Evolutionary conservation across 2,797 vertebrate species (phyloP), one percentile per base, ranked within the genome.

Genomic region (Malacoctenus gilli): DNA sequence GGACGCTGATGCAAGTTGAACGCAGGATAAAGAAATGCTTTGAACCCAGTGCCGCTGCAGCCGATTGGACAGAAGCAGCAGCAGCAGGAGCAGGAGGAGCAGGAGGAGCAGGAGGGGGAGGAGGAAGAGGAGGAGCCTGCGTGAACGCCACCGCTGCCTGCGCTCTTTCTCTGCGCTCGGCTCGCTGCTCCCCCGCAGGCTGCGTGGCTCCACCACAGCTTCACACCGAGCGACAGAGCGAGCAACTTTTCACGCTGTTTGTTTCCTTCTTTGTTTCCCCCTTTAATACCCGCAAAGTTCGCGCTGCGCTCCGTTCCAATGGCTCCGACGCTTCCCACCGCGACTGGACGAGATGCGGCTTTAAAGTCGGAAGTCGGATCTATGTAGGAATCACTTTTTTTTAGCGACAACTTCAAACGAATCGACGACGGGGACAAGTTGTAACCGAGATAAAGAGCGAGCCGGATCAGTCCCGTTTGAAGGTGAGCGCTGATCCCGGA

Each of bases 401-500:
- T 12, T 39, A 22, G 41, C 30, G 52, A 22, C 46, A 68, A 75
- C 69, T 77, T 72, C 49, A 64, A 36, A 55, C 23, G 20, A 20
- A 25, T 15, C 63, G 22, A 35, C 74, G 51, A 28, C 44, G 51
- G 82, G 41, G 25, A 28, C 56, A 71, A 87, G 80, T 86, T 82
- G 63, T 10, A 35, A 41, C 23, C 59, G 53, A 80, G 39, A 84
- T 59, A 83, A 83, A 83, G 59, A 66, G 57, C 51, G 61, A 52
- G 58, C 42, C 74, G 21, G 65, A 56, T 31, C 23, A 13, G 64
- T 44, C 5, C 51, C 2, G 19, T 28, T 34, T 28, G 25, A 31
- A 83, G 89, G 89, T 89, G 75, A 87, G 71, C 15, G 2, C 12
- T 6, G 5, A 5, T 32, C 32, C 5, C n/a, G 1, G 28, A 31